These are phyloP conservation scores for Myotis vivesi DNA, from an alignment of 2,797 vertebrate genomes.

Conservation along the genomic window DNA sequence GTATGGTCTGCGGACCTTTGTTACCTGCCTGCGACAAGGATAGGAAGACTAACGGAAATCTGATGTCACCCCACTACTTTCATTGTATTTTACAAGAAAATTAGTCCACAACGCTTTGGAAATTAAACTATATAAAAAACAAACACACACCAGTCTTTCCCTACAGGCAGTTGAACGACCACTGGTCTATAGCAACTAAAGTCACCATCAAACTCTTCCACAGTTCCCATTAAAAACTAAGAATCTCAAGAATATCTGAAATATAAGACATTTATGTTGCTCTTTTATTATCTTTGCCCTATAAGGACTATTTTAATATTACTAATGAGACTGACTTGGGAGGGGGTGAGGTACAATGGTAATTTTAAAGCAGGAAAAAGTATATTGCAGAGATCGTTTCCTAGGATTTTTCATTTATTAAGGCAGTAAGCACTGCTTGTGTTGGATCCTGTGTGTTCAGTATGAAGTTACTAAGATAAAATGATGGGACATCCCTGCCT, in stretches of 20 bases:
- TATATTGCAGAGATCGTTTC: neutral
- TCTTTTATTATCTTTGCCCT: neutral
- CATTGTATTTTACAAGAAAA: neutral
- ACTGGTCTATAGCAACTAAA: neutral
- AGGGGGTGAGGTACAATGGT: neutral
- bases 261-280: neutral
- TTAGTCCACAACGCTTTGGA: neutral
- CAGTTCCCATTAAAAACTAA: neutral
- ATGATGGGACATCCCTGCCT: neutral
- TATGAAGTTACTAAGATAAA: neutral
- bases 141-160: neutral
- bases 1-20: neutral
- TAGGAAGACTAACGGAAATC: neutral
- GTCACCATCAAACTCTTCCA: neutral
- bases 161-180: neutral
- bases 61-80: neutral
- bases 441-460: neutral
- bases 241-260: neutral
- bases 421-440: neutral
- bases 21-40: neutral
- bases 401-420: neutral
- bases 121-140: neutral
- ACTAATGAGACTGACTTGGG: neutral
- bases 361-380: neutral
- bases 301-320: neutral